Evolutionary conservation across 2,113 vertebrate species (phyloP), one percentile per base, ranked within the genome.

Genomic region (Anser brachyrhynchus): DNA sequence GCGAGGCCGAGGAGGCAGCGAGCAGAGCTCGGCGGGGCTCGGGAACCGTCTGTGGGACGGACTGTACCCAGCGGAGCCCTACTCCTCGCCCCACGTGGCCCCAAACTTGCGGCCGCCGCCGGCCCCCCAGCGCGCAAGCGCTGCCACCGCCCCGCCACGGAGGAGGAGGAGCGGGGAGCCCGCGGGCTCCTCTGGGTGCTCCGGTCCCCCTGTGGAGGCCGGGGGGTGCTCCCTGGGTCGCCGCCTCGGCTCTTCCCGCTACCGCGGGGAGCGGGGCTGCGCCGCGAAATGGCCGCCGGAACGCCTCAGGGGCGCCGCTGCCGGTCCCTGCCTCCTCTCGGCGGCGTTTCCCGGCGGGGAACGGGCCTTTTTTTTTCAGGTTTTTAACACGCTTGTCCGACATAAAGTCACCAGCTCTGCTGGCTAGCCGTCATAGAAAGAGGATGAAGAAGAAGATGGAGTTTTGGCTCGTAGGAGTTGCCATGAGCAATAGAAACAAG

Each of bases 251-350:
- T 5, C 4, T 0, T 20, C 28, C 31, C 9, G 15, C n/a, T 11
- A 31, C 28, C 2, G 57, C 0, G 20, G 26, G 17, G 4, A 23
- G 28, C 2, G 2, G 18, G 3, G 11, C 11, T 0, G 11, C 0
- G 12, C 2, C 3, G 26, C 1, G 84, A 62, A 77, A 87, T 89
- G 94, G 88, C 69, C 4, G 90, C 64, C 6, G 0, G 0, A 23
- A 1, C 1, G 21, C 4, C 1, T 10, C 3, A 0, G 21, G 1
- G 39, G 21, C 13, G 5, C 11, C 2, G 58, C 13, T 20, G 0
- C 3, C 2, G 9, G 37, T 4, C 7, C 5, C 9, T 28, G 75
- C 6, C 16, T n/a, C 22, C 35, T 14, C n/a, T 13, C 59, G 2
- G 35, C 35, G 51, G 10, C 16, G 16, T 37, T 41, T 31, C 31